Evolutionary conservation across 2,797 vertebrate species (phyloP).

Genomic region (Syndactyla subalaris): DNA sequence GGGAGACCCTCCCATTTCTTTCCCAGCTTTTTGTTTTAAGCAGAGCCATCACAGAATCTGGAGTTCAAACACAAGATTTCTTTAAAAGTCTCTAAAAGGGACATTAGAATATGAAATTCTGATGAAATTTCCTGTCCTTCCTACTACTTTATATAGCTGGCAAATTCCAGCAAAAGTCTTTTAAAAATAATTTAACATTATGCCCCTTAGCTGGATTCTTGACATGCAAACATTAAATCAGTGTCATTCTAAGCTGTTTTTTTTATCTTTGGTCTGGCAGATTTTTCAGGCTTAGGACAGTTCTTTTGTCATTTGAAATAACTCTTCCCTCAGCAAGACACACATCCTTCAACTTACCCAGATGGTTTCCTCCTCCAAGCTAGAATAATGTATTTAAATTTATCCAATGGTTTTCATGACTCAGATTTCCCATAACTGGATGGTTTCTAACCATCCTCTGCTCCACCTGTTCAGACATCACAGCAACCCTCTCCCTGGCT

Average conservation of each 20-base stretch:
- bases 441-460: conserved; percentile 7
- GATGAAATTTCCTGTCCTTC: neutral
- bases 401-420: conserved; percentile 45
- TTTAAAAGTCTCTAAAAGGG: neutral
- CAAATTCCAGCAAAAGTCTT: neutral
- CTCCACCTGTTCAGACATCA: conserved; percentile 36
- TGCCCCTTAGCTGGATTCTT: neutral
- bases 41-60: neutral
- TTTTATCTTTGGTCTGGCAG: neutral
- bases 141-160: neutral
- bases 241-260: neutral
- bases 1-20: neutral
- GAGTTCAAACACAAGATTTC: neutral
- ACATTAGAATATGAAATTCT: neutral
- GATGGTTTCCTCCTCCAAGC: conserved; percentile 56
- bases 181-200: neutral
- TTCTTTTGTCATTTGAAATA: conserved; percentile 27
- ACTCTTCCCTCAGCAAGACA: neutral
- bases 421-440: conserved; percentile 22
- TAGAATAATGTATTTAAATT: conserved; percentile 61
- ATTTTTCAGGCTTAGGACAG: conserved; percentile 14
- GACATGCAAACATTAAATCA: neutral
- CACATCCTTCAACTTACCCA: conserved; percentile 31
- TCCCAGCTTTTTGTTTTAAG: neutral
- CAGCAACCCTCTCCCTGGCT: neutral